Percentiles rank a stretch among this genome's conserved stretches.
Evolutionary conservation across 2,797 vertebrate species (phyloP).

Genomic region (Streptopelia turtur): DNA sequence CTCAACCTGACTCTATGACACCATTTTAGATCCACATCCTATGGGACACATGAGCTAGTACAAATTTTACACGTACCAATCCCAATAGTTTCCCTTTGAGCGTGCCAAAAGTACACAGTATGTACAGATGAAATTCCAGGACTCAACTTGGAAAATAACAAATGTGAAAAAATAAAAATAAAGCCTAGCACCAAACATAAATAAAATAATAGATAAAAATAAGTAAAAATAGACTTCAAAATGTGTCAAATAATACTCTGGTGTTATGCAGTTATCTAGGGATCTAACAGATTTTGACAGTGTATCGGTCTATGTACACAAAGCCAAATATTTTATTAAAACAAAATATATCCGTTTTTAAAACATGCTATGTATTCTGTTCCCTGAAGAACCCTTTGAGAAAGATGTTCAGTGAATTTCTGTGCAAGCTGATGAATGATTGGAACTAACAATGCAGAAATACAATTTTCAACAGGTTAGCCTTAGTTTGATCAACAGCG

Average conservation of each 20-base stretch:
- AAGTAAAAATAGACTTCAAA: constrained; percentile 62
- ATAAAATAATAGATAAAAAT: constrained; percentile 70
- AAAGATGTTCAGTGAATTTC: constrained; percentile 56
- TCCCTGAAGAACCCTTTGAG: constrained; percentile 46
- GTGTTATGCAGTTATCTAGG: constrained; percentile 60
- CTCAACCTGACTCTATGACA: neutral
- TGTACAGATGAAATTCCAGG: neutral
- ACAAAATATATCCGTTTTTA: constrained; percentile 68
- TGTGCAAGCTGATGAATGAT: constrained; percentile 51
- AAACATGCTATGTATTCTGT: constrained; percentile 56
- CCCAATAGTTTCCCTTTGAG: neutral
- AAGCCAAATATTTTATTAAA: constrained; percentile 73
- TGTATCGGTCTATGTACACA: constrained; percentile 56
- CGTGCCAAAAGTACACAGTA: neutral
- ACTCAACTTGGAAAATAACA: constrained; percentile 14
- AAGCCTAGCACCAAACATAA: constrained; percentile 13
- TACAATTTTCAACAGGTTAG: constrained; percentile 60
- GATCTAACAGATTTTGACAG: constrained; percentile 71
- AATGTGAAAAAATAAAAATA: constrained; percentile 39
- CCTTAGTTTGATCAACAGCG: constrained; percentile 47
- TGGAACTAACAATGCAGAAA: constrained; percentile 66
- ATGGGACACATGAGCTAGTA: neutral
- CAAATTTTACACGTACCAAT: neutral
- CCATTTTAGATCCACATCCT: neutral
- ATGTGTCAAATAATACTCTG: constrained; percentile 63